Conservation (phyloP, 2,888 invertebrate species). For the Pammene aurita region DNA sequence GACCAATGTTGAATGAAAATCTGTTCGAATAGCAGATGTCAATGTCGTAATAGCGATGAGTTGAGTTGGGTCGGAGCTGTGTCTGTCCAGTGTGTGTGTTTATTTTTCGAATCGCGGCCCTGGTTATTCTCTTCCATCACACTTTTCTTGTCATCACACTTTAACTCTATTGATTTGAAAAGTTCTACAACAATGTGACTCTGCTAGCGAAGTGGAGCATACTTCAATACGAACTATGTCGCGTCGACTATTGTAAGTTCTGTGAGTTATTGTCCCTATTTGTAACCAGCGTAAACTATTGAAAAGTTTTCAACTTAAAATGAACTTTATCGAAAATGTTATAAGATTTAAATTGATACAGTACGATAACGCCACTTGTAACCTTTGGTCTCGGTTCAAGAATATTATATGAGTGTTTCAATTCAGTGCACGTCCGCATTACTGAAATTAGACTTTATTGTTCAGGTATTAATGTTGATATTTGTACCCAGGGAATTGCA, state of each 20-base stretch:
- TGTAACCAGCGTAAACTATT: conserved; percentile 3
- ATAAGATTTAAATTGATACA: neutral
- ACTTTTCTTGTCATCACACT: no score
- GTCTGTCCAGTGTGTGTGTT: no score
- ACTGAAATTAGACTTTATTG: conserved; percentile 9
- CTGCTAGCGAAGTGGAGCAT: conserved; percentile 31
- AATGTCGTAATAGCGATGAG: no score
- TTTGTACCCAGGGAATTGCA: neutral
- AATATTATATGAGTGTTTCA: conserved; percentile 10
- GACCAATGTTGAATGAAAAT: no score
- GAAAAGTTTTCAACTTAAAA: neutral
- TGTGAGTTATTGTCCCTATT: conserved; percentile 11
- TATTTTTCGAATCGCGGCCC: no score
- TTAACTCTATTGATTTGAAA: conserved; percentile 17
- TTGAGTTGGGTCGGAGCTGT: no score
- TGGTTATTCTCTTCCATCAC: neutral
- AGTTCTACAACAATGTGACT: conserved; percentile 34
- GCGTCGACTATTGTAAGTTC: conserved; percentile 11
- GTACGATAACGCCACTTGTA: neutral
- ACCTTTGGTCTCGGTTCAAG: neutral
- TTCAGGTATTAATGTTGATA: conserved; percentile 1
- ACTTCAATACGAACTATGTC: conserved; percentile 34
- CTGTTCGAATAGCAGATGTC: no score
- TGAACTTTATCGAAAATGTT: neutral
- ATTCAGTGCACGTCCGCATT: conserved; percentile 1